Evolutionary conservation across 2,113 vertebrate species (phyloP), one percentile per base, ranked within the genome.

Genomic region (Catharus bicknelli): DNA sequence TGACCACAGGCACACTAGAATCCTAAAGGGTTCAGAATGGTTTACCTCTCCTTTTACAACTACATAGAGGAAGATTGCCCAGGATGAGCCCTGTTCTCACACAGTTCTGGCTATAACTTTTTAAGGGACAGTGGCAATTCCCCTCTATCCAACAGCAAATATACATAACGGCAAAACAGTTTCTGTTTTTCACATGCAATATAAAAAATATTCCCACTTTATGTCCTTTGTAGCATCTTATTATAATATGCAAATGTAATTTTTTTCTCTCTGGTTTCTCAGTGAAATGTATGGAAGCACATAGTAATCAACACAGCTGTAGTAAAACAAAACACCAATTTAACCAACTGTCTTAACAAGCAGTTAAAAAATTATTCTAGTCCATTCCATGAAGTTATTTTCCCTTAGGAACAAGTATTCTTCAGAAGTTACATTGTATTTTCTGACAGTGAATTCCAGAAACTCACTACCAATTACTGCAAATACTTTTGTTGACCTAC

Each of bases 391-490:
- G 20, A 59, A 92, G 67, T n/a, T 91, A 72, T 77, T 96, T 96
- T 86, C 54, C 86, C 45, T 92, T 38, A 79, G 22, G 74, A 82
- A 40, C 7, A 88, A 73, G 4, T 48, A 32, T 16, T 90, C 15
- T 85, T 87, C 38, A 89, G 72, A 55, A 94, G n/a, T 82, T 96
- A 43, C 15, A 83, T n/a, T 36, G 16, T 58, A 48, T 88, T 91
- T 95, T 93, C 70, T 93, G 70, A 91, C 34, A 80, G 59, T 45
- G 43, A 84, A 67, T 92, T 95, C 68, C 42, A 94, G 85, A 92
- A 96, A 80, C 51, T 90, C 66, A 32, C 83, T 90, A 69, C 55
- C 96, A 96, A 93, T 94, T 97, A 93, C 77, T 64, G 74, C 58
- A 94, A 89, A 82, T 92, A 64, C 68, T 94, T 96, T 77, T 89